Percentiles rank a stretch among this genome's conserved stretches.
These are phyloP conservation scores for Oostethus manadensis DNA, from an alignment of 2,113 vertebrate genomes.

Conservation along the genomic window DNA sequence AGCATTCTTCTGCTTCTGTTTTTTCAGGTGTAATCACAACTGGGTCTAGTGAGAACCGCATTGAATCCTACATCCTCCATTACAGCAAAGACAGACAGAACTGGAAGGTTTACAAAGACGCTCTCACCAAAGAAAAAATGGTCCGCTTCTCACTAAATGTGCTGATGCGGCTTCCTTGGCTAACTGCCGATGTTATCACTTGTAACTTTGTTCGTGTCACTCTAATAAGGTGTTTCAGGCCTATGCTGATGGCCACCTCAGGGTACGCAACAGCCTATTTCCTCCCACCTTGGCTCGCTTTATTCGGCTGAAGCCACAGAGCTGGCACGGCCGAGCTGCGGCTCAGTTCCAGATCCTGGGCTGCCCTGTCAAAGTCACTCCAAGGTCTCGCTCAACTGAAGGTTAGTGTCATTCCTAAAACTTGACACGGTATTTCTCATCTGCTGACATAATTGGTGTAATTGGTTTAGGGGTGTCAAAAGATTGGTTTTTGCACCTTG, in stretches of 20 bases:
- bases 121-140: slow-evolving; percentile 72
- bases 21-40: slow-evolving; percentile 74
- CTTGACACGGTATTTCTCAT: neutral
- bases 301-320: slow-evolving; percentile 69
- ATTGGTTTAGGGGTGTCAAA: too few relatives aligned
- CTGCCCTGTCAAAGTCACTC: slow-evolving; percentile 59
- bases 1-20: slow-evolving; percentile 8
- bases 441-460: neutral
- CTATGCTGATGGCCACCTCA: slow-evolving; percentile 60
- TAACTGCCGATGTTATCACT: neutral
- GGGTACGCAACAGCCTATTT: slow-evolving; percentile 75
- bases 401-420: slow-evolving; percentile 1
- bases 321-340: slow-evolving; percentile 66
- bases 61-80: slow-evolving; percentile 68
- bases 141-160: slow-evolving; percentile 40
- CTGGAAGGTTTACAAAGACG: slow-evolving; percentile 77
- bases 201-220: neutral
- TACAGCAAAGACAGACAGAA: slow-evolving; percentile 77
- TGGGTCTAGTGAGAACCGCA: slow-evolving; percentile 67
- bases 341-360: slow-evolving; percentile 74
- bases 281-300: slow-evolving; percentile 74
- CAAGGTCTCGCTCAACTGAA: slow-evolving; percentile 27
- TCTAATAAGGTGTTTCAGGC: slow-evolving; percentile 76
- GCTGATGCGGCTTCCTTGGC: neutral
- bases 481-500: too few relatives aligned